phyloP scores from a whole-genome alignment of 2,113 vertebrate genomes.

The Etheostoma spectabile region DNA sequence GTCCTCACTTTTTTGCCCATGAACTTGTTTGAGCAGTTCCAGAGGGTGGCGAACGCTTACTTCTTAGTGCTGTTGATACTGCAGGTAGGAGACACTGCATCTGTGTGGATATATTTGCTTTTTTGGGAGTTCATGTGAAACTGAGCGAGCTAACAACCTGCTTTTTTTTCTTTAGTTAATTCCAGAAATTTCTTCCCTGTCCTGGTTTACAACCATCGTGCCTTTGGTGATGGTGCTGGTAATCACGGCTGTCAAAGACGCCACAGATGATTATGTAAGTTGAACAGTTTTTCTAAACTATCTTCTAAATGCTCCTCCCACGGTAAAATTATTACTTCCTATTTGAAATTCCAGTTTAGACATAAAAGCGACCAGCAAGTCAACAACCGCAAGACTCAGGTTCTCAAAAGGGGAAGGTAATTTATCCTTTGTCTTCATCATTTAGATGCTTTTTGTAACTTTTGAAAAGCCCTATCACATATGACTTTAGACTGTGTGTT shows the following conservation, averaged over 20 bases:
- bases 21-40: constrained; percentile 97
- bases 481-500: not conserved
- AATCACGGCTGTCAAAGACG: constrained; percentile 94
- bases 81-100: constrained; percentile 82
- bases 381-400: constrained; percentile 94
- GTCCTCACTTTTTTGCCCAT: constrained; percentile 94
- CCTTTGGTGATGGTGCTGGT: constrained; percentile 95
- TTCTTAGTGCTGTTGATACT: constrained; percentile 94
- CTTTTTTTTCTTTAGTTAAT: constrained; percentile 85
- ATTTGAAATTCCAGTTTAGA: constrained; percentile 86
- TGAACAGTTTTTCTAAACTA: not conserved
- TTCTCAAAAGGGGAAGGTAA: constrained; percentile 89
- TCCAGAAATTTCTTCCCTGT: constrained; percentile 93
- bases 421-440: not conserved
- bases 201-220: constrained; percentile 98
- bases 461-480: not conserved
- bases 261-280: constrained; percentile 93
- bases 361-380: constrained; percentile 94
- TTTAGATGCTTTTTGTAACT: not conserved
- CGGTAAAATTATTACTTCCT: not conserved
- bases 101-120: not conserved
- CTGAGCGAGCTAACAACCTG: not conserved
- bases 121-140: not conserved
- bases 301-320: not conserved
- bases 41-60: constrained; percentile 95